Conservation (phyloP, 2,888 invertebrate species). For the Pasiphila rectangulata region DNA sequence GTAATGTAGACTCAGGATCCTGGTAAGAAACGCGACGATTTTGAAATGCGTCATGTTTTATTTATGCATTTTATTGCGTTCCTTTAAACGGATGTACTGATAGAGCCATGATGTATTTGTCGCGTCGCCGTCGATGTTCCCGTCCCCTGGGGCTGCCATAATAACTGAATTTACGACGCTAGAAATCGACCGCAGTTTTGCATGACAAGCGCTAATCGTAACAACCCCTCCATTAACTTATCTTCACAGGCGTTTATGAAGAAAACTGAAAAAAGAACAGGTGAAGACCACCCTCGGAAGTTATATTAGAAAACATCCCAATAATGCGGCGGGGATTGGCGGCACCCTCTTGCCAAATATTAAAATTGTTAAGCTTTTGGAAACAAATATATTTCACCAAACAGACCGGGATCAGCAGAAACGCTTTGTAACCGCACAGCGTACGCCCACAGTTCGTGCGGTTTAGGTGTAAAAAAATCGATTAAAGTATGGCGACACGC, state of each 20-base stretch:
- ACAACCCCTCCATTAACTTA: slow-evolving; percentile 36
- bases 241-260: slow-evolving; percentile 25
- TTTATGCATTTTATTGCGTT: slow-evolving; percentile 38
- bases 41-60: slow-evolving; percentile 16
- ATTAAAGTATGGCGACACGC: slow-evolving; percentile 78
- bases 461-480: slow-evolving; percentile 81
- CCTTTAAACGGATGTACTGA: slow-evolving; percentile 55
- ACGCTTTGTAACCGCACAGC: slow-evolving; percentile 74
- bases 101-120: slow-evolving; percentile 45
- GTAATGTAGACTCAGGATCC: slow-evolving; percentile 19
- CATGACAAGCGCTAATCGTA: slow-evolving; percentile 59
- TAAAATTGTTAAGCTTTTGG: slow-evolving; percentile 63
- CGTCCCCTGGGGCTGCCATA: slow-evolving; percentile 37
- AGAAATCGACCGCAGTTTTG: slow-evolving; percentile 50
- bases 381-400: slow-evolving; percentile 77
- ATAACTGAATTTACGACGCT: slow-evolving; percentile 43
- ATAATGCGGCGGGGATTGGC: slow-evolving; percentile 48
- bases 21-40: slow-evolving; percentile 24
- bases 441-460: slow-evolving; percentile 73
- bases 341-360: slow-evolving; percentile 55
- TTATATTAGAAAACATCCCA: slow-evolving; percentile 66
- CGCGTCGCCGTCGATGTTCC: slow-evolving; percentile 33
- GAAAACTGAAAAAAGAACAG: slow-evolving; percentile 30
- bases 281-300: slow-evolving; percentile 64
- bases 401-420: slow-evolving; percentile 69